Evolutionary conservation across 2,797 vertebrate genomes (phyloP), one percentile per base, ranked within the genome.

Genomic region (Ctenochaetus hawaiiensis): DNA sequence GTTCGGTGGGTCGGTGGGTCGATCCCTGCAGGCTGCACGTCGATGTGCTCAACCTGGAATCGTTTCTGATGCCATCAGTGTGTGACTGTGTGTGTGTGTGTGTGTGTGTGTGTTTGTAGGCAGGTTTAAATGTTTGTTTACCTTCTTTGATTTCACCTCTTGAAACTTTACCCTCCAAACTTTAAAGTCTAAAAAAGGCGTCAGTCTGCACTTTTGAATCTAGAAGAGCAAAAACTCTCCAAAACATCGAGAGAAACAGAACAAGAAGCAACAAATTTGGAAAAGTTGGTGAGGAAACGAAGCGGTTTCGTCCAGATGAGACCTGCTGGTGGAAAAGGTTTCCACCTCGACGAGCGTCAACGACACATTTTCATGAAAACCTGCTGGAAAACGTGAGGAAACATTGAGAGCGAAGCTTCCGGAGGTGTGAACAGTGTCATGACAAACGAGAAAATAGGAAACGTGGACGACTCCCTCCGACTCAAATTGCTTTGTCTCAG

Each of bases 401-500:
- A 65, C 0, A 51, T 13, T 62, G 14, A 6, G 2, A 22, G 23
- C 18, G 3, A 7, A 72, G 14, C 45, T 54, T 67, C 66, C 64
- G 57, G 49, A 80, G 37, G 20, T 8, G 14, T 13, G 37, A 67
- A 43, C 14, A 8, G 45, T 53, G 58, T 81, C 72, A 70, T 23
- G 17, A 61, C 75, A 77, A 84, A 82, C 45, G 61, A 49, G 58
- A 69, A 80, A 80, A 61, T 8, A 61, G 75, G 72, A 80, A 75
- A 61, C 18, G 61, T 23, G 70, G 51, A 78, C 67, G 14, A 80
- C 68, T 62, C 30, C 52, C 22, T 73, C 59, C 22, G 56, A 44
- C 63, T 70, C 53, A 70, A 77, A 84, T 75, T 72, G 83, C 59
- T 83, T 79, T 62, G 78, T 82, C 72, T 86, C 67, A 52, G 1